A percentile compares a stretch with the other conserved stretches of the same genome.
Conservation (phyloP, 1,140 invertebrate species). For the Hycleus phaleratus region DNA sequence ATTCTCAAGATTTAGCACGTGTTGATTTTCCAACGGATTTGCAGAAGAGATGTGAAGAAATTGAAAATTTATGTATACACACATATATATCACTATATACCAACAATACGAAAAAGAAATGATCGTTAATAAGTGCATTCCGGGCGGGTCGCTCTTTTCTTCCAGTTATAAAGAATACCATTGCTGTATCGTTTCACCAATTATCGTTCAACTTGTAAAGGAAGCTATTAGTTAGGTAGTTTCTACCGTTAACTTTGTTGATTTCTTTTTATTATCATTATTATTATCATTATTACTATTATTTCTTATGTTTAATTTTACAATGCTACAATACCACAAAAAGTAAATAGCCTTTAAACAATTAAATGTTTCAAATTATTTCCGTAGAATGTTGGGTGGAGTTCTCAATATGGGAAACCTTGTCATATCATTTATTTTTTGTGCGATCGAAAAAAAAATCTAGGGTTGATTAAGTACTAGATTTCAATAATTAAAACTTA, state of each 20-base stretch:
- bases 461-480: too few relatives aligned
- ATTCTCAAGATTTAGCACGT: too few relatives aligned
- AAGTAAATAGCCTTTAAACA: slow-evolving; percentile 12
- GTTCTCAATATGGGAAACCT: background rate
- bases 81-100: too few relatives aligned
- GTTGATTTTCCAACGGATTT: too few relatives aligned
- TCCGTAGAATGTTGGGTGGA: slow-evolving; percentile 11
- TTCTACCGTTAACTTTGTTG: slow-evolving; percentile 10
- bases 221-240: slow-evolving; percentile 14
- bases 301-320: background rate
- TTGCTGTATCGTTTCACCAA: slow-evolving; percentile 10
- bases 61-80: too few relatives aligned
- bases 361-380: slow-evolving; percentile 13
- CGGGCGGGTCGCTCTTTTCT: slow-evolving; percentile 2
- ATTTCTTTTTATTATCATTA: slow-evolving; percentile 1
- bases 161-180: slow-evolving; percentile 1
- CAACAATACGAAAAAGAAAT: too few relatives aligned
- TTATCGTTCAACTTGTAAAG: slow-evolving; percentile 13
- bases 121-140: background rate
- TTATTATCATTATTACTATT: too few relatives aligned
- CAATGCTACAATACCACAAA: slow-evolving; percentile 5
- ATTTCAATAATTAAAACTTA: too few relatives aligned
- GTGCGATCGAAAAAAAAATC: too few relatives aligned
- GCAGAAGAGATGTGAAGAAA: too few relatives aligned
- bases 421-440: background rate